Evolutionary conservation across 2,797 vertebrate species (phyloP), one percentile per base, ranked within the genome.

Genomic region (Tinamus major): DNA sequence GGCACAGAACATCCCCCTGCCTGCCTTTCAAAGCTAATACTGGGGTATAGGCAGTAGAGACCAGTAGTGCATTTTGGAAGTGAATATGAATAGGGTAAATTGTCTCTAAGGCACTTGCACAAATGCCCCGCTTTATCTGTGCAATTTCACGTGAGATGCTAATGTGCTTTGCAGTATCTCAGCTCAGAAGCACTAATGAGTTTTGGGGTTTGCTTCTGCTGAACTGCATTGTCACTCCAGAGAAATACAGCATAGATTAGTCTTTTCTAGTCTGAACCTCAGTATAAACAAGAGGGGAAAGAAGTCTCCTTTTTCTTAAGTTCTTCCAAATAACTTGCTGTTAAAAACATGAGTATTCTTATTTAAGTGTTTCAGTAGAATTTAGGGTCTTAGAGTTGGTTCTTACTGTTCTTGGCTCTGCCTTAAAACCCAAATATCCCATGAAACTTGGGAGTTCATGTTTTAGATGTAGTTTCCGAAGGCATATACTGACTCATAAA

Each of bases 381-480:
- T 14, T 59, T 55, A 79, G 44, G 13, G 44, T 35, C 17, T 64
- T 41, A 59, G 17, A 69, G 33, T 18, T 19, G 41, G 42, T 75
- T 77, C 44, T 46, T 0, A 0, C 23, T 46, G 3, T 9, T 51
- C 58, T 70, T 86, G 0, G 1, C 24, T 59, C 35, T 81, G 37
- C 19, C 44, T 55, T 29, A 18, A 77, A 71, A 2, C 12, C 26
- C 39, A 65, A 21, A 48, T 26, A 8, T 42, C 75, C n/a, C n/a
- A 79, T 42, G 12, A 24, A 49, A 12, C 14, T 55, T 27, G 27
- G n/a, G 23, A 79, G 6, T 69, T 31, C 37, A 33, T n/a, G 24
- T 31, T 67, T 39, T 62, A 71, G 48, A 11, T 56, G 49, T 3
- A 24, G 17, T 41, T 55, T 44, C 51, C 55, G 53, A 41, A 67